phyloP scores from a whole-genome alignment of 2,888 invertebrate species.

The Cacoxenus indagator region DNA sequence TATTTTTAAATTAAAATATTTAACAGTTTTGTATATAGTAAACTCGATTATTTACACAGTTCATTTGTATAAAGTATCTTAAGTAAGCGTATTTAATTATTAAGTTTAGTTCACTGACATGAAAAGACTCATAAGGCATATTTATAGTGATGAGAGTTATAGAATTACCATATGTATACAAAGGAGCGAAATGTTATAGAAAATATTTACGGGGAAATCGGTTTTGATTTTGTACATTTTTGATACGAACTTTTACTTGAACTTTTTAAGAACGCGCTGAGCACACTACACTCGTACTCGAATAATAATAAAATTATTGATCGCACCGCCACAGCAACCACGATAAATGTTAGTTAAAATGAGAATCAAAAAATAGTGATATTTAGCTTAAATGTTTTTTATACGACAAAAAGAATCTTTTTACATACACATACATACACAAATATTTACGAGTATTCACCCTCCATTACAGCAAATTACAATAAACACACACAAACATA shows the following conservation, averaged over 20 bases:
- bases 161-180: constrained; percentile 1
- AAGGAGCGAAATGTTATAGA: not conserved
- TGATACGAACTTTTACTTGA: no score
- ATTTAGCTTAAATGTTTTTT: constrained; percentile 52
- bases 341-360: constrained; percentile 35
- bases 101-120: not conserved
- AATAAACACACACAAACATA: no score
- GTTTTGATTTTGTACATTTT: not conserved
- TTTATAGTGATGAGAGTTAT: not conserved
- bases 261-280: no score
- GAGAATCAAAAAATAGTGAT: constrained; percentile 63
- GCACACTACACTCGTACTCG: no score
- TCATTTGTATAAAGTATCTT: not conserved
- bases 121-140: not conserved
- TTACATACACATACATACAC: constrained; percentile 10
- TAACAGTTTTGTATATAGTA: not conserved
- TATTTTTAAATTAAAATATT: constrained; percentile 26
- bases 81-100: not conserved
- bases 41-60: not conserved
- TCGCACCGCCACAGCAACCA: no score
- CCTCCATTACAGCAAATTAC: no score
- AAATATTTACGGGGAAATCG: not conserved
- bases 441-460: no score
- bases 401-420: constrained; percentile 22
- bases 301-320: not conserved